Base-by-base conservation (phyloP, 2,797 vertebrate genomes). In the Coregonus ussuriensis region DNA sequence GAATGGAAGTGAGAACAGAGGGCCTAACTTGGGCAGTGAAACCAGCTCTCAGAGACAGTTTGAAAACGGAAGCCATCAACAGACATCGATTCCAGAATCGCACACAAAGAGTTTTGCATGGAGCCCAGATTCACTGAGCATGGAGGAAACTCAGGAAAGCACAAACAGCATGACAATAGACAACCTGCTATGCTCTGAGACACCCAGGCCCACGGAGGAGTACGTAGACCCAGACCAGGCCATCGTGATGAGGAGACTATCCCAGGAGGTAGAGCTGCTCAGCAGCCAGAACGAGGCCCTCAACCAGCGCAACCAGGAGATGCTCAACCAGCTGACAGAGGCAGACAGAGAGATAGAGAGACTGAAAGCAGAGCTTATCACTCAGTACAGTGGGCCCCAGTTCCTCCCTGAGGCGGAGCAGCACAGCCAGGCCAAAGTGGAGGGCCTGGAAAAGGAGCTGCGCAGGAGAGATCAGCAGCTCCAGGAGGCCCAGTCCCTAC, bases 281-380 rank as follows among this genome's bases (percentile, higher is more conserved):
- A 75, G 79, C 16, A 31, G 71, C 69, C 90, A 91, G 85, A 93
- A 93, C 14, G 62, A 89, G 47, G 89, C 88, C 6, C 90, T 94
- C 41, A 82, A 92, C 80, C 93, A 90, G 75, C 89, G 79, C 62
- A 93, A 91, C 86, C 92, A 94, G 82, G 93, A 94, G 86, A 91
- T 93, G 89, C 69, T 94, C 0, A 92, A 94, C 89, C 92, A 93
- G 35, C 86, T 93, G 82, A 92, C 88, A 0, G 93, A 94, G 86
- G 93, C 93, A 0, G 91, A 94, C 86, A 74, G 89, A 1, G 92
- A 94, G 87, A 92, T 94, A 0, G 91, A 88, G 65, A 77, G 88
- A 62, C 90, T 94, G 76, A 90, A 88, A 31, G 82, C 72, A 0
- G 90, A 93, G 83, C 86, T 93, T 1, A 37, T 80, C 79, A 72